A percentile compares a stretch with the other conserved stretches of the same genome.
phyloP scores from a whole-genome alignment of 2,888 invertebrate genomes.

The Bombyx huttoni region DNA sequence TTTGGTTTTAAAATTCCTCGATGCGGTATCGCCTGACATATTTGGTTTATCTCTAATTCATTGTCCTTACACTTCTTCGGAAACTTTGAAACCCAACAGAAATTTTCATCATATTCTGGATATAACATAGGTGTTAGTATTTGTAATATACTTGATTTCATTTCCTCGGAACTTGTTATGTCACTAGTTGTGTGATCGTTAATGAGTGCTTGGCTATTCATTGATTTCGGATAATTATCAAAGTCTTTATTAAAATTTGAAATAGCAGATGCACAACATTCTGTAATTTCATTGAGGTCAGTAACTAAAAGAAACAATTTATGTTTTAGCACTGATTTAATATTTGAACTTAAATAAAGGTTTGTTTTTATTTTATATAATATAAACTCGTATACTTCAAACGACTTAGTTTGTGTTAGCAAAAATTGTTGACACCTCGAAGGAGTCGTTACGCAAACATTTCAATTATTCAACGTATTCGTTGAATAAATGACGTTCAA shows the following conservation, averaged over 20 bases:
- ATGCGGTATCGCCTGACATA: constrained; percentile 57
- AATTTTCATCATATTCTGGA: constrained; percentile 24
- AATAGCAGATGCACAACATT: constrained; percentile 10
- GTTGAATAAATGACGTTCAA: too few species aligned
- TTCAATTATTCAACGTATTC: too few species aligned
- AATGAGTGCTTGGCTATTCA: background rate
- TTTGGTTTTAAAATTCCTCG: constrained; percentile 64
- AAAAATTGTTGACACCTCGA: too few species aligned
- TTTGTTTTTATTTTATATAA: too few species aligned
- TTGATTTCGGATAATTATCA: constrained; percentile 1
- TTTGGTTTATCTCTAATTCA: constrained; percentile 33
- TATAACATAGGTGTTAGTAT: constrained; percentile 41
- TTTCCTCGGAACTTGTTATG: background rate
- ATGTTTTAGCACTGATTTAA: too few species aligned
- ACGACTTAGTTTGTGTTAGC: too few species aligned
- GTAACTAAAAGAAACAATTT: constrained; percentile 11
- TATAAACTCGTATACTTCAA: too few species aligned
- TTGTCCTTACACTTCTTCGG: constrained; percentile 17
- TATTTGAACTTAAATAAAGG: too few species aligned
- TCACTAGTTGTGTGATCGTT: background rate
- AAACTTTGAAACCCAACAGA: constrained; percentile 48
- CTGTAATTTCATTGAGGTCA: constrained; percentile 17
- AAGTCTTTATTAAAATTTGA: constrained; percentile 13
- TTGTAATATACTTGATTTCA: constrained; percentile 26
- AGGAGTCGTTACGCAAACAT: too few species aligned